Conservation (phyloP, 2,797 vertebrate genomes). For the Mus caroli region DNA sequence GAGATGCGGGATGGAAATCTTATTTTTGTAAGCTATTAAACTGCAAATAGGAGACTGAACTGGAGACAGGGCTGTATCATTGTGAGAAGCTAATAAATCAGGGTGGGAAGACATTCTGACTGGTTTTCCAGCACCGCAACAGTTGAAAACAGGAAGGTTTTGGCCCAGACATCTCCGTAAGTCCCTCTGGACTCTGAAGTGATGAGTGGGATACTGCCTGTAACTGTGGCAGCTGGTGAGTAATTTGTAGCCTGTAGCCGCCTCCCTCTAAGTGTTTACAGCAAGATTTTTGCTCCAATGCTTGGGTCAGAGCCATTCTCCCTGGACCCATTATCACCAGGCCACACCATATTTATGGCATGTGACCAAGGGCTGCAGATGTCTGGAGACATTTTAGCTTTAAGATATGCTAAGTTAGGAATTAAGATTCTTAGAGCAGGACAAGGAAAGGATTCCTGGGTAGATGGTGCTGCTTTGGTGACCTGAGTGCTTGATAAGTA, state of each 20-base stretch:
- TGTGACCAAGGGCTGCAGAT: constrained; percentile 69
- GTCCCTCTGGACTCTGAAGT: constrained; percentile 55
- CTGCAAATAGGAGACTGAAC: constrained; percentile 51
- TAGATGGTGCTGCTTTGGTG: constrained; percentile 18
- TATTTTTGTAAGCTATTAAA: constrained; percentile 78
- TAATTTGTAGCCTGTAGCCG: constrained; percentile 79
- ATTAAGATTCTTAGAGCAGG: constrained; percentile 62
- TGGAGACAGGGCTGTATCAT: constrained; percentile 54
- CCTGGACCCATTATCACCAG: constrained; percentile 68
- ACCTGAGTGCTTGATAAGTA: background rate
- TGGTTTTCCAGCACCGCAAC: constrained; percentile 68
- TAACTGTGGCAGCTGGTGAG: constrained; percentile 79
- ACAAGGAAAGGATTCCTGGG: constrained; percentile 26
- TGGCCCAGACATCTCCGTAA: constrained; percentile 57
- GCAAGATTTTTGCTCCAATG: constrained; percentile 75
- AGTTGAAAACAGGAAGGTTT: constrained; percentile 64
- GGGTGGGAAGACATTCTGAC: constrained; percentile 73
- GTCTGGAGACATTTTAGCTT: constrained; percentile 66
- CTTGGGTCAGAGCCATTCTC: constrained; percentile 74
- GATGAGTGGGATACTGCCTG: constrained; percentile 55
- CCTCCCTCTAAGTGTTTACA: constrained; percentile 77
- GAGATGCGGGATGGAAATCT: constrained; percentile 55
- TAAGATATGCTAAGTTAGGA: constrained; percentile 68
- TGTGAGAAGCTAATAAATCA: constrained; percentile 67
- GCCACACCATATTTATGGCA: constrained; percentile 64